Evolutionary conservation across 2,888 invertebrate species (phyloP), one percentile per base, ranked within the genome.

Genomic region (Eurytoma californica): DNA sequence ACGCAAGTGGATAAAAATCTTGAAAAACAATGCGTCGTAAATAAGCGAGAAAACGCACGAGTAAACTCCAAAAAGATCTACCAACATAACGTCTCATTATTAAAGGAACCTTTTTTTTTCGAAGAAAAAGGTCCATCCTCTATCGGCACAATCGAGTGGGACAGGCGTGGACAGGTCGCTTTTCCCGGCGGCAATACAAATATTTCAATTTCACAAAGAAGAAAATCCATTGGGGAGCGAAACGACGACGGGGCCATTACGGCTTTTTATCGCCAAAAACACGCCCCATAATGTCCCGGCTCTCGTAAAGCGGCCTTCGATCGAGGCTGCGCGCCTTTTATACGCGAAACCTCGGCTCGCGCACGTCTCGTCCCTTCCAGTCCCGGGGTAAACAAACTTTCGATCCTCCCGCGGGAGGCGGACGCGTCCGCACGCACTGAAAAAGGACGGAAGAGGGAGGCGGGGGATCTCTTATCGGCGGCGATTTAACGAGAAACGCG

Each of bases 401-500:
- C 47, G 55, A 63, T 69, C 61, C 53, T 24, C 53, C 68, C 16
- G 51, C 58, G 63, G 55, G 24, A 51, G 77, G 58, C 55, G 63
- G 57, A 65, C 14, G 53, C 53, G n/a, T 3, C 7, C 13, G 53
- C 39, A 39, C 39, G 39, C 39, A 39, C n/a, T 14, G 3, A 58
- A 47, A 58, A 47, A n/a, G 49, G 5, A 47, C 16, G n/a, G 53
- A 20, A 57, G 57, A 18, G 66, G 30, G 55, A n/a, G 60, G 20
- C 39, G 13, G 65, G 57, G 20, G n/a, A 24, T n/a, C 47, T 65
- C 58, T 75, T 75, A 69, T 72, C 80, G 70, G 77, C 69, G 67
- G 68, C 55, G 81, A 84, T 82, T 84, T 84, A 84, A 84, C 84
- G 83, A 83, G 83, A 55, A 80, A 76, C 72, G 74, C 80, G 73